phyloP scores from a whole-genome alignment of 2,888 invertebrate genomes.

The Drosophila falleni region DNA sequence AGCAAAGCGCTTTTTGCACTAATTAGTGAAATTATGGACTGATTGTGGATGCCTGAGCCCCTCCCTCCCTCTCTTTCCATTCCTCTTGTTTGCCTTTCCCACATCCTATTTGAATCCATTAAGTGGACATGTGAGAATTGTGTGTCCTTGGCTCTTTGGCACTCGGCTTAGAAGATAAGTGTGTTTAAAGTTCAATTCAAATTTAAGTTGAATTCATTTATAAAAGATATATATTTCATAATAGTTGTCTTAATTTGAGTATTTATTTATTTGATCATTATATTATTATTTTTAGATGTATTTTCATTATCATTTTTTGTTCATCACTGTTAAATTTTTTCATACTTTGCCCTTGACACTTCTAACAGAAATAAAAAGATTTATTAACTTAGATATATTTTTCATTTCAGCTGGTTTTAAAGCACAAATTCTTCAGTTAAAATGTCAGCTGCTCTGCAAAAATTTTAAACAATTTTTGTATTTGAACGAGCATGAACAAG shows the following conservation, averaged over 20 bases:
- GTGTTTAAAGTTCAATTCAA: not conserved
- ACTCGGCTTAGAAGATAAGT: not conserved
- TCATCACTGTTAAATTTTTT: no score
- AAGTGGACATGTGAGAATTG: slow-evolving; percentile 25
- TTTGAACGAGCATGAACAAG: no score
- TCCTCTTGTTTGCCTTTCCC: not conserved
- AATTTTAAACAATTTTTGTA: slow-evolving; percentile 20
- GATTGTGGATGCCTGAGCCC: slow-evolving; percentile 21
- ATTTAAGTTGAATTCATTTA: not conserved
- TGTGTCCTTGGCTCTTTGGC: slow-evolving; percentile 15
- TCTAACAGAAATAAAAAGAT: no score
- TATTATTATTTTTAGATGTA: not conserved
- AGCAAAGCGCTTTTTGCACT: slow-evolving; percentile 57
- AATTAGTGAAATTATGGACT: slow-evolving; percentile 72
- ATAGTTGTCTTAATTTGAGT: not conserved
- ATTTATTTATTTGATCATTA: no score
- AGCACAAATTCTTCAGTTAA: not conserved
- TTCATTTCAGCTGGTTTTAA: not conserved
- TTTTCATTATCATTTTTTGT: no score
- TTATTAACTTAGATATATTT: no score
- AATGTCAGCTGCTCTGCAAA: not conserved
- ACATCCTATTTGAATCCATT: slow-evolving; percentile 19
- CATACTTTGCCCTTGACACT: no score
- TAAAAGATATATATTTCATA: not conserved
- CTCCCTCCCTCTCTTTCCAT: not conserved